phyloP scores from a whole-genome alignment of 53 echinoderm and acorn worm genomes.

The Stichopus horrens region DNA sequence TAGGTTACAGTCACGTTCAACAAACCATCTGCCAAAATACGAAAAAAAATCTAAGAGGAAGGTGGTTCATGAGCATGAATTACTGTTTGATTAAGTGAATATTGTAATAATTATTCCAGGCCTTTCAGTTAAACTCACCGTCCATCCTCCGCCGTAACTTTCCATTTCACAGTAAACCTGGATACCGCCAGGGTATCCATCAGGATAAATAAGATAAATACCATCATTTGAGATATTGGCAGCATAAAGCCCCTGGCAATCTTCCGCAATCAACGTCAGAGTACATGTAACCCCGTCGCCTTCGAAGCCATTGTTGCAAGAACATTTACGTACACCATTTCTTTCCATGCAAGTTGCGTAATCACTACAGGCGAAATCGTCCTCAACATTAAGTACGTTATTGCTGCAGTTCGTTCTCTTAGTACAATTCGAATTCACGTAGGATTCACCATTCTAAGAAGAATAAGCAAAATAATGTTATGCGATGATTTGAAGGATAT shows the following conservation, averaged over 20 bases:
- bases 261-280: no score
- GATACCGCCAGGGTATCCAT: background rate
- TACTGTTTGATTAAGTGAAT: no score
- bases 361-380: background rate
- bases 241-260: no score
- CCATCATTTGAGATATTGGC: background rate
- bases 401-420: background rate
- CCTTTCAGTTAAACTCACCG: no score
- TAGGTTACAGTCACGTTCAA: no score
- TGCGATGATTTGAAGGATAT: no score
- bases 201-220: background rate
- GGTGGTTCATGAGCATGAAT: no score
- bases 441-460: background rate
- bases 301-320: background rate
- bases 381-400: background rate
- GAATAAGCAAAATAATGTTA: no score
- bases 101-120: no score
- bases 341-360: background rate
- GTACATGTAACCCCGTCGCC: background rate
- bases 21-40: no score
- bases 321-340: background rate
- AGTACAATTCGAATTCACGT: background rate
- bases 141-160: constrained; percentile 15
- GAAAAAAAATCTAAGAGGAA: no score
- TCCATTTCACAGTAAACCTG: background rate